These are phyloP conservation scores for Pangasius mekongensis DNA, from an alignment of 2,797 vertebrate species.

Conservation along the genomic window DNA sequence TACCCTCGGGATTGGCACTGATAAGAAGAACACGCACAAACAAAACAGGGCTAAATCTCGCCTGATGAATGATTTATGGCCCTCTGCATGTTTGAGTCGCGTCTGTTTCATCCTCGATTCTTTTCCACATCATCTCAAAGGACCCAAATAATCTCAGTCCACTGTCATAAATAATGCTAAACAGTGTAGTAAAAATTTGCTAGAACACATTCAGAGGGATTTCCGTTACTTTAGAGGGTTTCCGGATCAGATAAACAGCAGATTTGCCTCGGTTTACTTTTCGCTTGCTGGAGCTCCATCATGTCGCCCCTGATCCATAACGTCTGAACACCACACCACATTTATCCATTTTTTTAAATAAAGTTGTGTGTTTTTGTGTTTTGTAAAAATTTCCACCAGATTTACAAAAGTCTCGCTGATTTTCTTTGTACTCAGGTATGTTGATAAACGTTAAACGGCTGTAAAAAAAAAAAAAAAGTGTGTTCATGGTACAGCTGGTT, in stretches of 20 bases:
- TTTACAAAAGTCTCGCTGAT: background rate
- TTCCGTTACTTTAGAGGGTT: background rate
- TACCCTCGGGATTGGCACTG: constrained; percentile 40
- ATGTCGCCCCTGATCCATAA: background rate
- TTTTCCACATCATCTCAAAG: background rate
- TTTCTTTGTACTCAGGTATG: background rate
- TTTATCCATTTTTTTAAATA: background rate
- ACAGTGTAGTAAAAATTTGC: background rate
- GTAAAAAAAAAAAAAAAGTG: background rate
- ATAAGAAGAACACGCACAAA: constrained; percentile 39
- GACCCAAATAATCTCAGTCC: background rate
- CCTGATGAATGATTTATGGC: constrained; percentile 40
- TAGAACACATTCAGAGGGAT: background rate
- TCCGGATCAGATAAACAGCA: background rate
- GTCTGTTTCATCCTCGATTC: background rate
- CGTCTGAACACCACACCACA: background rate
- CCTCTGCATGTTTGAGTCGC: background rate
- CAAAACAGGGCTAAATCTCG: constrained; percentile 37
- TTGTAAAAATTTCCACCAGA: background rate
- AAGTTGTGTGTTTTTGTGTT: background rate
- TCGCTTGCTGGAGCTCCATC: background rate
- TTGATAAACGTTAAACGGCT: background rate
- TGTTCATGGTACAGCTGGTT: background rate
- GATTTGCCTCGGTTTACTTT: background rate
- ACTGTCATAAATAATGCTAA: background rate